Percentiles rank a stretch among this genome's conserved stretches.
Evolutionary conservation across 2,888 invertebrate species (phyloP).

Genomic region (Iphiclides podalirius): DNA sequence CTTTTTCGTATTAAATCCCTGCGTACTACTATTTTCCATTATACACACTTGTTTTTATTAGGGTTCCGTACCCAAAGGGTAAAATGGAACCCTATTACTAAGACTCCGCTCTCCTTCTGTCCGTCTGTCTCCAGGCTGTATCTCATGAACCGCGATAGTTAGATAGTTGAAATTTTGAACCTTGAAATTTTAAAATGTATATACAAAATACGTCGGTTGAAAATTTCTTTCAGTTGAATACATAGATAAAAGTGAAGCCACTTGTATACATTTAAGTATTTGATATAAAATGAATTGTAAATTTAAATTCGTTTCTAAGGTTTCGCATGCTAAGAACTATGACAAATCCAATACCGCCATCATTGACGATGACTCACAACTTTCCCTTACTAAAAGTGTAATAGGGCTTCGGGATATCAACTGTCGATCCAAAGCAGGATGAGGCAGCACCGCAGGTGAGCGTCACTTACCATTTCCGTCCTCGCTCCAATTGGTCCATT

Average conservation of each 20-base stretch:
- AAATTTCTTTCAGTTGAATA: too few relatives aligned
- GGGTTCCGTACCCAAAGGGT: too few relatives aligned
- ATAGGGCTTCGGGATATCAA: conserved; percentile 25
- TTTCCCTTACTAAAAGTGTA: conserved; percentile 23
- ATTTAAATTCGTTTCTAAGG: conserved; percentile 21
- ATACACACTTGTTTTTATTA: background rate
- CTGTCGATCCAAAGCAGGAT: conserved; percentile 23
- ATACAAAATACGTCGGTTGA: too few relatives aligned
- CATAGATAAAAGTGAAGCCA: too few relatives aligned
- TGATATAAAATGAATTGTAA: conserved; percentile 17
- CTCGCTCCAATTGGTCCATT: too few relatives aligned
- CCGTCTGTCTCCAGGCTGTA: too few relatives aligned
- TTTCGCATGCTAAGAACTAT: conserved; percentile 21
- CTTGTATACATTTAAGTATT: too few relatives aligned
- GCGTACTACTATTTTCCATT: background rate
- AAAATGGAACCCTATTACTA: too few relatives aligned
- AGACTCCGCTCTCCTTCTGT: too few relatives aligned
- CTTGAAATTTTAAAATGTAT: too few relatives aligned
- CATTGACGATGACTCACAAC: conserved; percentile 23
- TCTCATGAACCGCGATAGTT: too few relatives aligned
- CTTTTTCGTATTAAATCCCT: background rate
- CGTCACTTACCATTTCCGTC: conserved; percentile 14
- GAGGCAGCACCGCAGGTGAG: conserved; percentile 14
- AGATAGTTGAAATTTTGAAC: too few relatives aligned
- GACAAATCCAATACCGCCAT: conserved; percentile 21